Evolutionary conservation across 2,797 vertebrate genomes (phyloP).

Genomic region (Girardinus metallicus): DNA sequence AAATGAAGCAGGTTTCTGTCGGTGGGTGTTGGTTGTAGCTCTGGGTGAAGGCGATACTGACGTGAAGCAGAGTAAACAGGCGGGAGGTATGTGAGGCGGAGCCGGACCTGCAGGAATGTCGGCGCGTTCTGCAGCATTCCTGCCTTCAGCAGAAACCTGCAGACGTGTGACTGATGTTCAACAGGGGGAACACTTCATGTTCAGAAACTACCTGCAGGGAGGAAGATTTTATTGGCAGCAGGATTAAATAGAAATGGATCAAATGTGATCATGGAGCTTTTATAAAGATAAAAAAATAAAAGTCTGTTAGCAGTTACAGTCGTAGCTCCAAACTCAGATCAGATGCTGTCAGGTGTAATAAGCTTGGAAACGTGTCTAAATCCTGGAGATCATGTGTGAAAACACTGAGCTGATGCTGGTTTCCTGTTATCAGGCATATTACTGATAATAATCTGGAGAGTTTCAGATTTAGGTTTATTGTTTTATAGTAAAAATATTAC

Average conservation of each 20-base stretch:
- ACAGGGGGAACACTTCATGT: neutral
- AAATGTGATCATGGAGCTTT: neutral
- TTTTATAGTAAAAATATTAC: neutral
- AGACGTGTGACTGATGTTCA: conserved; percentile 10
- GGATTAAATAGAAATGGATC: neutral
- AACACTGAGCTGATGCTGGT: neutral
- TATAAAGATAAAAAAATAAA: neutral
- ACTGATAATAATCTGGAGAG: neutral
- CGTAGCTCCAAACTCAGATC: neutral
- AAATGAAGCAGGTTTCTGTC: neutral
- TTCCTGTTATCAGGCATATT: too few relatives aligned
- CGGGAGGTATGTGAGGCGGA: conserved; percentile 47
- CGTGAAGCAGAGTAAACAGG: conserved; percentile 35
- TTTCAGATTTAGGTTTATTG: neutral
- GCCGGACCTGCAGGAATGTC: conserved; percentile 62
- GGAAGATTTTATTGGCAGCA: neutral
- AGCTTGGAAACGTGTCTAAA: neutral
- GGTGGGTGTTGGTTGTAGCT: neutral
- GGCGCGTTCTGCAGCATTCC: conserved; percentile 63
- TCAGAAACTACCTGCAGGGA: neutral
- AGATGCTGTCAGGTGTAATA: neutral
- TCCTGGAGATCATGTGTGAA: neutral
- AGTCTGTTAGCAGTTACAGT: neutral
- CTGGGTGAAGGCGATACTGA: conserved; percentile 7
- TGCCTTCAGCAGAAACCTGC: conserved; percentile 37